These are phyloP conservation scores for Ranitomeya variabilis DNA, from an alignment of 2,113 vertebrate genomes.

Conservation along the genomic window DNA sequence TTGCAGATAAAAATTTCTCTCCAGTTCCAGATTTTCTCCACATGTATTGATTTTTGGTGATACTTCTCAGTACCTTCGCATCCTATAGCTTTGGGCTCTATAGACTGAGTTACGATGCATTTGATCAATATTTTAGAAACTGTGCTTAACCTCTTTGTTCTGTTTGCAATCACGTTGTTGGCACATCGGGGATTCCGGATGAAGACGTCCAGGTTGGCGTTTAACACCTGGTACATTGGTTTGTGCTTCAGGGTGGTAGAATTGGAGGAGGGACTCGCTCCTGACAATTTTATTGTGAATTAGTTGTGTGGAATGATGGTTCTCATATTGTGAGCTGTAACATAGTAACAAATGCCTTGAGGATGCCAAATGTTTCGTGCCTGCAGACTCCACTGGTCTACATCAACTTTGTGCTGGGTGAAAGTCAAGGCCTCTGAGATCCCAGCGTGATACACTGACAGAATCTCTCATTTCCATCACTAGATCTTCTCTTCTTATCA, in stretches of 20 bases:
- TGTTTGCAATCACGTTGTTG: conserved; percentile 3
- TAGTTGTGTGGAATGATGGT: neutral
- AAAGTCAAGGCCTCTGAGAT: neutral
- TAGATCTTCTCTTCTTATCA: neutral
- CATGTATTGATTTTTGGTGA: conserved; percentile 9
- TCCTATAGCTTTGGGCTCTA: conserved; percentile 6
- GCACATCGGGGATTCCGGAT: neutral
- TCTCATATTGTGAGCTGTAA: neutral
- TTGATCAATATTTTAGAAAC: conserved; percentile 16
- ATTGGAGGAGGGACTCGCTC: neutral
- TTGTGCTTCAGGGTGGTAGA: neutral
- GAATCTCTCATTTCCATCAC: neutral
- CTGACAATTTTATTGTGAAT: neutral
- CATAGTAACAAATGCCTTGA: neutral
- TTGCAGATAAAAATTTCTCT: neutral
- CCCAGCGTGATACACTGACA: neutral
- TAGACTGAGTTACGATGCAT: neutral
- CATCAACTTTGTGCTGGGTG: neutral
- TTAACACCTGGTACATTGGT: neutral
- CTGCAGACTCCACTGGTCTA: neutral
- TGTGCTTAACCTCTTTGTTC: conserved; percentile 5
- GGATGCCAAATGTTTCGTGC: neutral
- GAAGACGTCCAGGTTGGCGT: neutral
- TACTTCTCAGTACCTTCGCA: neutral
- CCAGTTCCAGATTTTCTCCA: neutral